Percentiles rank a stretch among this genome's conserved stretches.
Evolutionary conservation across 2,113 vertebrate species (phyloP).

Genomic region (Cavia porcellus): DNA sequence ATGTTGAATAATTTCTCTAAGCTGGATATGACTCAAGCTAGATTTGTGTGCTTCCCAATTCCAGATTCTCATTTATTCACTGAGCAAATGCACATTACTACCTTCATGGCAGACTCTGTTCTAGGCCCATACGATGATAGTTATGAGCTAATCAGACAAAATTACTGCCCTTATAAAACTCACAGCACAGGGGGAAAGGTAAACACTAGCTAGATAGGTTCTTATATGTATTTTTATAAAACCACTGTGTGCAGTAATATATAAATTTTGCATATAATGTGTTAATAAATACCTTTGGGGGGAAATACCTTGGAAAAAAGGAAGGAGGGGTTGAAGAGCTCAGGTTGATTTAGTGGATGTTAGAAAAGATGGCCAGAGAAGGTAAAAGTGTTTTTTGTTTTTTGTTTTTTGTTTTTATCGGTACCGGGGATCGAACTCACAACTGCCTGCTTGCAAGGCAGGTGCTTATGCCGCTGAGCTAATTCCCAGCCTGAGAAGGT

Average conservation of each 20-base stretch:
- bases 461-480: no score
- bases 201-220: background rate
- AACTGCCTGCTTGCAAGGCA: no score
- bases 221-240: background rate
- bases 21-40: background rate
- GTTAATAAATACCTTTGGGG: background rate
- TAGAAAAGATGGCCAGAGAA: background rate
- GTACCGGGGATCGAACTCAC: no score
- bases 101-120: background rate
- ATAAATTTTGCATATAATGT: background rate
- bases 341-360: background rate
- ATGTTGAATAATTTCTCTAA: background rate
- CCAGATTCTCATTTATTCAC: background rate
- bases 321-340: background rate
- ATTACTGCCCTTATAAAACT: background rate
- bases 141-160: background rate
- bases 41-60: background rate
- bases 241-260: background rate
- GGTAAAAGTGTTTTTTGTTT: background rate
- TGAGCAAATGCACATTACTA: background rate
- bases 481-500: background rate
- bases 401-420: no score
- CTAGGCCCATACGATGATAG: background rate
- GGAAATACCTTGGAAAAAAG: background rate
- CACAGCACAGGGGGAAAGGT: background rate